Conservation (phyloP, 2,113 vertebrate genomes). For the Symphodus melops region DNA sequence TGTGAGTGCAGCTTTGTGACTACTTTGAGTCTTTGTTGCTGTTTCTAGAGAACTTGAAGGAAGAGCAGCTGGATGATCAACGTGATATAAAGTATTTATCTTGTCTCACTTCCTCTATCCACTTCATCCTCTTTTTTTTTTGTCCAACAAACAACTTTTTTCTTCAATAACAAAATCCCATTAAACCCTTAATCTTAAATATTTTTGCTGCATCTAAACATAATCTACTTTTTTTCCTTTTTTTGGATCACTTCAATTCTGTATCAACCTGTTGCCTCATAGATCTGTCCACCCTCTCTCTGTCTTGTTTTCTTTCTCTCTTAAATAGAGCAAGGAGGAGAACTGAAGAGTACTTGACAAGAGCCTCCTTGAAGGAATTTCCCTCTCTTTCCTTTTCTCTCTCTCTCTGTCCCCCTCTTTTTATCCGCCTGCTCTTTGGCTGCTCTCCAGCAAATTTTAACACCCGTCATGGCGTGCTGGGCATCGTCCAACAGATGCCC, state of each 20-base stretch:
- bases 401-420: constrained; percentile 7
- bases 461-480: constrained; percentile 70
- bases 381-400: constrained; percentile 26
- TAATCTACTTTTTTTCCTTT: neutral
- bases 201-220: neutral
- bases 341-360: constrained; percentile 52
- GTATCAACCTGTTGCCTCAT: constrained; percentile 24
- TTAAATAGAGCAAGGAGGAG: constrained; percentile 39
- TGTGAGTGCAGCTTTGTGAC: neutral
- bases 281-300: constrained; percentile 8
- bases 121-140: too few relatives aligned
- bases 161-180: neutral
- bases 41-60: too few relatives aligned
- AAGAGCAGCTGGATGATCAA: constrained; percentile 6
- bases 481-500: constrained; percentile 74
- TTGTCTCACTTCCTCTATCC: constrained; percentile 26
- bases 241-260: neutral
- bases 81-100: constrained; percentile 44
- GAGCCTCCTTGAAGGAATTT: constrained; percentile 66
- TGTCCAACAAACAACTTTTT: neutral
- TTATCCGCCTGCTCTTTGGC: constrained; percentile 67
- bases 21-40: neutral
- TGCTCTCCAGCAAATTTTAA: constrained; percentile 77
- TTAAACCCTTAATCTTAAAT: neutral
- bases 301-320: constrained; percentile 37